A percentile compares a stretch with the other conserved stretches of the same genome.
Conservation (phyloP, 2,888 invertebrate species). For the Icerya purchasi region DNA sequence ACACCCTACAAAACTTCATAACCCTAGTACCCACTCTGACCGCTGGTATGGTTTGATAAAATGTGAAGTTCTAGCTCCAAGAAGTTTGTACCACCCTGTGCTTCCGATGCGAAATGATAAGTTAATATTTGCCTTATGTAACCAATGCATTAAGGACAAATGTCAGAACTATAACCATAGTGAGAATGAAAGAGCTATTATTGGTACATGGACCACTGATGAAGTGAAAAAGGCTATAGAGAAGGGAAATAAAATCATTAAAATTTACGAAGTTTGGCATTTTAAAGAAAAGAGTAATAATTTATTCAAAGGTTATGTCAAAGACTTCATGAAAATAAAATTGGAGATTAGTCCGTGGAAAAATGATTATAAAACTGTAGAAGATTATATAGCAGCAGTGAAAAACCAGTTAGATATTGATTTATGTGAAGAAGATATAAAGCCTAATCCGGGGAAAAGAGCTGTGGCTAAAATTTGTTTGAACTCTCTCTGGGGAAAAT, state of each 20-base stretch:
- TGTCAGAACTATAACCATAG: background rate
- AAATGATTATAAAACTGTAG: background rate
- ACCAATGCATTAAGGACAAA: background rate
- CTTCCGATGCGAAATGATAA: conserved; percentile 3
- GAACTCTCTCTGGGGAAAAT: background rate
- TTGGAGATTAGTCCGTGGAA: background rate
- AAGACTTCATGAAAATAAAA: background rate
- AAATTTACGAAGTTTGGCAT: background rate
- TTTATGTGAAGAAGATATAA: background rate
- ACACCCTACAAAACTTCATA: conserved; percentile 17
- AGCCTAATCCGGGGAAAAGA: background rate
- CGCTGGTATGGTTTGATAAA: conserved; percentile 19
- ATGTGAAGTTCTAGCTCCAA: conserved; percentile 13
- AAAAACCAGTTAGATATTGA: background rate
- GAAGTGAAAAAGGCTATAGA: background rate
- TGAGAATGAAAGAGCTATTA: background rate
- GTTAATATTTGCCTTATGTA: conserved; percentile 6
- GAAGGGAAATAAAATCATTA: background rate
- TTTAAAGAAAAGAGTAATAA: background rate
- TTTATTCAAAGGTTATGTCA: background rate
- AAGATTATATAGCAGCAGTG: background rate
- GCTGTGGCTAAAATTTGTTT: background rate
- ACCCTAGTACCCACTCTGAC: conserved; percentile 15
- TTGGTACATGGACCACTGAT: background rate
- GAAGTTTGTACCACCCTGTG: conserved; percentile 16